Base-by-base conservation (phyloP, 2,888 invertebrate species). In the Trypoxylon attenuatum region DNA sequence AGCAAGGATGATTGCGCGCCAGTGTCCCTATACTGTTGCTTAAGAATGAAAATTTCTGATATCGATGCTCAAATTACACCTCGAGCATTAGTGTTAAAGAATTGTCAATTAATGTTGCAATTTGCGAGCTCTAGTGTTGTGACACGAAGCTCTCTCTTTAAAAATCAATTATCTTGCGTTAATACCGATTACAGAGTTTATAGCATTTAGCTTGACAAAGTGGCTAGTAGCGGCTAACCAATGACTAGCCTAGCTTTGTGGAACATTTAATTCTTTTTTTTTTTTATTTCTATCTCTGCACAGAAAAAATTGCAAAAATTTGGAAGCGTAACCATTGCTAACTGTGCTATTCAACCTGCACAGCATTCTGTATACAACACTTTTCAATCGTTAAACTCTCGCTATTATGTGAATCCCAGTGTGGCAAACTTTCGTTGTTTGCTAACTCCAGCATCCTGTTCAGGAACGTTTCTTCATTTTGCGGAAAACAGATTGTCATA, bases 241-340 rank as follows among this genome's bases (percentile, higher is more conserved):
- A 10, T 46, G 57, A 60, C 71, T 60, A 69, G 62, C 46, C 60
- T 58, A 69, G 38, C 38, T 64, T 52, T 21, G 52, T 60, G 69
- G 70, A 70, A 69, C 69, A 70, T 69, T 70, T 27, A 64, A 46
- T n/a, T n/a, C n/a, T n/a, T n/a, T n/a, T n/a, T n/a, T n/a, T n/a
- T n/a, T n/a, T n/a, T n/a, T n/a, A n/a, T 51, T 51, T 63, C 56
- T 68, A 69, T 50, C 27, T 47, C 57, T 69, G 68, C 67, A 69
- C 53, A 46, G 46, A 61, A 67, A n/a, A n/a, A 60, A 57, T 57
- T 47, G 53, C 56, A 58, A 57, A 54, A 62, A 62, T 61, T 71
- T 62, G 62, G 64, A 72, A 72, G 68, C 71, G 62, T 70, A 56
- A 55, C 46, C 55, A 46, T 56, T 56, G 43, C 54, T 47, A 46